These are phyloP conservation scores for Eristalis arbustorum DNA, from an alignment of 2,888 invertebrate species.

Conservation along the genomic window DNA sequence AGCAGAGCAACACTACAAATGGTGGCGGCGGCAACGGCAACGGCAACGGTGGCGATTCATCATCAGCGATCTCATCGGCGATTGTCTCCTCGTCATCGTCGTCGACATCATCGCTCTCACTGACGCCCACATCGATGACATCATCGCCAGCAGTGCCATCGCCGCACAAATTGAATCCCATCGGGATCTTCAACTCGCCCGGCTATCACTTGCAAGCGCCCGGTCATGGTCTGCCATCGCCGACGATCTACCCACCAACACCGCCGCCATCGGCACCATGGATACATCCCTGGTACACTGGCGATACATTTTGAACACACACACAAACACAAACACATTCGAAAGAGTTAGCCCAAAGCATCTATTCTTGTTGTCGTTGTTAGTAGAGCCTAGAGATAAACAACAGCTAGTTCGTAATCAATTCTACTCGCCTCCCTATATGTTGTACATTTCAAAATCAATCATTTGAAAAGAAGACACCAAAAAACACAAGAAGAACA, in stretches of 20 bases:
- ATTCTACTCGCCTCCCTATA: background rate
- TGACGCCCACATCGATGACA: slow-evolving; percentile 70
- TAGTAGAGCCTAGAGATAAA: slow-evolving; percentile 49
- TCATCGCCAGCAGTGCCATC: slow-evolving; percentile 71
- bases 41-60: too few relatives aligned
- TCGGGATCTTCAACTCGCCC: slow-evolving; percentile 71
- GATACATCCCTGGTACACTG: slow-evolving; percentile 80
- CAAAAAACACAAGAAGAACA: slow-evolving; percentile 11
- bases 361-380: slow-evolving; percentile 60
- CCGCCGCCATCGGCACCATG: slow-evolving; percentile 80
- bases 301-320: slow-evolving; percentile 77
- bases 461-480: slow-evolving; percentile 19
- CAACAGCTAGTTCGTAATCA: slow-evolving; percentile 31
- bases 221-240: slow-evolving; percentile 79
- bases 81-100: slow-evolving; percentile 66
- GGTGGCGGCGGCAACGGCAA: too few relatives aligned
- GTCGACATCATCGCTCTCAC: slow-evolving; percentile 72
- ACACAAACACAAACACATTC: background rate
- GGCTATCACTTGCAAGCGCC: slow-evolving; percentile 71
- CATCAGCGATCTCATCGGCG: slow-evolving; percentile 49
- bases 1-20: slow-evolving; percentile 8
- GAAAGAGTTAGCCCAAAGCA: slow-evolving; percentile 38
- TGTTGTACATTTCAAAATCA: background rate
- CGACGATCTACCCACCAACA: slow-evolving; percentile 81
- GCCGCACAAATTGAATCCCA: slow-evolving; percentile 69